phyloP scores from a whole-genome alignment of 2,888 invertebrate genomes.

The Lepidocyrtinus sp. region DNA sequence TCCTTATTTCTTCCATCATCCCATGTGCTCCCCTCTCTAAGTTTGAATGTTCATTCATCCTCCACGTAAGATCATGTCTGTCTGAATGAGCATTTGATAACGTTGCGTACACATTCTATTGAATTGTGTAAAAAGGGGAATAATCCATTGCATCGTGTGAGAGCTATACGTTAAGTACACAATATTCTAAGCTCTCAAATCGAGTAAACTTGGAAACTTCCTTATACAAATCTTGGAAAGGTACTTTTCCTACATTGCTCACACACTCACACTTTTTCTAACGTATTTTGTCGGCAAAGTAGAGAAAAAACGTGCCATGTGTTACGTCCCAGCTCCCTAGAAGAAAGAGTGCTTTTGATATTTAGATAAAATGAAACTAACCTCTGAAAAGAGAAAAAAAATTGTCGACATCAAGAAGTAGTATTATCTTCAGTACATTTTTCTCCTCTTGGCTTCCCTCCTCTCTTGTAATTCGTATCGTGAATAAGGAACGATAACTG shows the following conservation, averaged over 20 bases:
- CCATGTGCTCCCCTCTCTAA: neutral
- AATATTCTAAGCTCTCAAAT: neutral
- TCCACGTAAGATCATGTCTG: neutral
- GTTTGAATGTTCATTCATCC: neutral
- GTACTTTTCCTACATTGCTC: too few species aligned
- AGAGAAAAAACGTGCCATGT: constrained; percentile 1
- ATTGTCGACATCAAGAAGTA: constrained; percentile 44
- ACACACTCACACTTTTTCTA: neutral
- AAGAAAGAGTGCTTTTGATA: neutral
- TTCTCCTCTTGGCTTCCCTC: constrained; percentile 3
- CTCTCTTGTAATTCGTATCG: constrained; percentile 19
- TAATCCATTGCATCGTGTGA: neutral
- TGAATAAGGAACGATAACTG: constrained; percentile 13
- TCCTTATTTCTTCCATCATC: neutral
- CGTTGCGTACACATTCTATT: neutral
- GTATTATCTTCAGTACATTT: constrained; percentile 30
- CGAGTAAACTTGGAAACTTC: too few species aligned
- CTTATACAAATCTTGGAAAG: too few species aligned
- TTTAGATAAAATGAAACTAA: constrained; percentile 10
- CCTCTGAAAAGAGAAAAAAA: constrained; percentile 28
- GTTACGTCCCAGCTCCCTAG: neutral
- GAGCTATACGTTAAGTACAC: neutral
- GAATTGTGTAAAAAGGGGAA: neutral
- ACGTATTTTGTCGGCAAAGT: neutral
- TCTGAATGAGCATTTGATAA: neutral